Percentiles rank a stretch among this genome's conserved stretches.
Conservation (phyloP, 2,888 invertebrate genomes). For the Drosophila flavopinicola region DNA sequence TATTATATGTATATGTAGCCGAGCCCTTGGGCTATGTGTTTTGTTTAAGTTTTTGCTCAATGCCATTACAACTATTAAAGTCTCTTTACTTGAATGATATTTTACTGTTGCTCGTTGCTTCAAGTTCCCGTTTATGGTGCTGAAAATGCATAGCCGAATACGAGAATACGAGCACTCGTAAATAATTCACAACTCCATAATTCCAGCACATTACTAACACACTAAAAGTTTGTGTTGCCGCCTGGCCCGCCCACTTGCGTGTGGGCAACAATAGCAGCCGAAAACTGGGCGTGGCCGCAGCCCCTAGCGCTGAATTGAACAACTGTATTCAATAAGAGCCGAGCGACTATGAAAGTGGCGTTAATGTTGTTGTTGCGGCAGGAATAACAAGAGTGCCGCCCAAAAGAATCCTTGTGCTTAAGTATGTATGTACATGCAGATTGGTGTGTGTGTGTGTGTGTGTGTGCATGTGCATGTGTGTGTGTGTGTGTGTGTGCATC, state of each 20-base stretch:
- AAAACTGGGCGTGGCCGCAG: slow-evolving; percentile 37
- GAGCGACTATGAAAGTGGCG: slow-evolving; percentile 17
- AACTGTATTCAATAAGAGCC: slow-evolving; percentile 54
- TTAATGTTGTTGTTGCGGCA: slow-evolving; percentile 5
- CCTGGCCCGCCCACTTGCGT: slow-evolving; percentile 49
- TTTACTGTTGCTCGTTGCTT: slow-evolving; percentile 23
- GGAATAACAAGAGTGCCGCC: slow-evolving; percentile 1
- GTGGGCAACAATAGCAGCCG: slow-evolving; percentile 23
- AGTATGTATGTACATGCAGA: slow-evolving; percentile 12
- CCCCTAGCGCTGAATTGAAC: slow-evolving; percentile 27
- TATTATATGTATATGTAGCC: slow-evolving; percentile 18
- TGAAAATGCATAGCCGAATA: slow-evolving; percentile 44
- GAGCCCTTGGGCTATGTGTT: slow-evolving; percentile 17
- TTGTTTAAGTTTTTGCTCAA: slow-evolving; percentile 29
- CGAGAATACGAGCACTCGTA: slow-evolving; percentile 29
- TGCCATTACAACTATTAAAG: slow-evolving; percentile 69
- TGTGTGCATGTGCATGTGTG: neutral
- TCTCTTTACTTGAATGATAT: slow-evolving; percentile 52
- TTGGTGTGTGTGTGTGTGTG: slow-evolving; percentile 1
- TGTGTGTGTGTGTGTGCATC: slow-evolving; percentile 43
- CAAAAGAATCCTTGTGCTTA: slow-evolving; percentile 9
- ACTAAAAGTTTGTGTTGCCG: slow-evolving; percentile 27
- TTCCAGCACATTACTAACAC: slow-evolving; percentile 53
- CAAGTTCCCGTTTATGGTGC: slow-evolving; percentile 4
- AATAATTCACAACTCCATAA: slow-evolving; percentile 45